Base-by-base conservation (phyloP, 2,113 vertebrate genomes). In the Oryzias curvinotus region DNA sequence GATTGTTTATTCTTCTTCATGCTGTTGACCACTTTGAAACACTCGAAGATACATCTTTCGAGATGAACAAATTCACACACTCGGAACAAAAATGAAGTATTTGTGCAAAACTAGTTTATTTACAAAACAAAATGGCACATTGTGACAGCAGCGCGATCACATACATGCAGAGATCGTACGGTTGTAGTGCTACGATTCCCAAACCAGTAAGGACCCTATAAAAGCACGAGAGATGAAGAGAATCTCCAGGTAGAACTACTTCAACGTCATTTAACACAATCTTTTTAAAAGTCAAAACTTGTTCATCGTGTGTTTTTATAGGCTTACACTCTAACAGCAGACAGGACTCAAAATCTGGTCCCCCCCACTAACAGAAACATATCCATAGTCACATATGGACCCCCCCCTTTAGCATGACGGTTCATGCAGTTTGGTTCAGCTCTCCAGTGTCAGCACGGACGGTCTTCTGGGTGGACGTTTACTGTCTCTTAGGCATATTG, bases 41-140 rank as follows among this genome's bases (percentile, higher is more conserved):
- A 18, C 17, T 10, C 7, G 3, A 6, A 8, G 8, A 47, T 47
- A 47, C 18, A 47, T 23, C 10, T 47, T 8, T 8, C 10, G 18
- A 7, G 4, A 47, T 16, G 4, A 48, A 7, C n/a, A 48, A 48
- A 10, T 18, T 19, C 16, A 49, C 21, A 41, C 28, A 49, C 15
- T 46, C 4, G 17, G 74, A 12, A 46, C 53, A n/a, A n/a, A 14
- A 53, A 46, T 54, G 87, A 91, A 61, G 92, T 89, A 90, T 92
- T 95, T 98, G 95, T 99, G 95, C 94, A 99, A 98, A 98, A 97
- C 94, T 95, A 96, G 81, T 95, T 89, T 98, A 99, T 99, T 98
- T 99, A 98, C 96, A 98, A 94, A 94, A 86, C 87, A 85, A 90
- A 95, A 97, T 96, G 95, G 95, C 96, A 97, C 95, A 93, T 93